Evolutionary conservation across 2,797 vertebrate species (phyloP), one percentile per base, ranked within the genome.

Genomic region (Allobates femoralis): DNA sequence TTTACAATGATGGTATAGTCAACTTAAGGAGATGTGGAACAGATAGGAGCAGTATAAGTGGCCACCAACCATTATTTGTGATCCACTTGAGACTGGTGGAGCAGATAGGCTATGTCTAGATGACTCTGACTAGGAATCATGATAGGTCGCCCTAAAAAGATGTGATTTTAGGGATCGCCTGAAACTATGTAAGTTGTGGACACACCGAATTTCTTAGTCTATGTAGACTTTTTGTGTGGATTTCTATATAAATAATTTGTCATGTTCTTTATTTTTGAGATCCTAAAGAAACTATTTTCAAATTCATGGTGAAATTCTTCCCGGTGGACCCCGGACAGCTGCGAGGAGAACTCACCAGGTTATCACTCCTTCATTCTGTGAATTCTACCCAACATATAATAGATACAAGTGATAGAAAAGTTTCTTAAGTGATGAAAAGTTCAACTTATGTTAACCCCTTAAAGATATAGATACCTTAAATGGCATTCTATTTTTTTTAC

Each of bases 241-340:
- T 62, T 12, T 62, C 60, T 28, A n/a, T 62, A 28, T 26, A 62
- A 26, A 23, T 69, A 69, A 37, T 41, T 14, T 21, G 21, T 37
- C 18, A 46, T 64, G 46, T 94, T 94, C 92, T 94, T 93, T 1
- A 26, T 74, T 55, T 80, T 86, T 86, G 74, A 99, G 98, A 96
- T 94, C 95, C 94, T 92, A 96, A 92, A 92, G 96, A 98, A 89
- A 92, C 97, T 91, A 94, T 97, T 93, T 98, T 99, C 94, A 96
- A 96, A 94, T 99, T 99, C 91, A 97, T 98, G 91, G 97, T 99
- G 80, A 99, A 99, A 94, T 98, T 99, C 93, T 99, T 99, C 90
- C 97, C 96, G 87, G 97, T 97, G 85, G 98, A 99, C 91, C 97
- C 97, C 8, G 94, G 97, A 21, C 97, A 97, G 77, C 95, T 99